Percentiles rank a stretch among this genome's conserved stretches.
phyloP scores from a whole-genome alignment of 1,140 invertebrate genomes.

The Solenopsis invicta region DNA sequence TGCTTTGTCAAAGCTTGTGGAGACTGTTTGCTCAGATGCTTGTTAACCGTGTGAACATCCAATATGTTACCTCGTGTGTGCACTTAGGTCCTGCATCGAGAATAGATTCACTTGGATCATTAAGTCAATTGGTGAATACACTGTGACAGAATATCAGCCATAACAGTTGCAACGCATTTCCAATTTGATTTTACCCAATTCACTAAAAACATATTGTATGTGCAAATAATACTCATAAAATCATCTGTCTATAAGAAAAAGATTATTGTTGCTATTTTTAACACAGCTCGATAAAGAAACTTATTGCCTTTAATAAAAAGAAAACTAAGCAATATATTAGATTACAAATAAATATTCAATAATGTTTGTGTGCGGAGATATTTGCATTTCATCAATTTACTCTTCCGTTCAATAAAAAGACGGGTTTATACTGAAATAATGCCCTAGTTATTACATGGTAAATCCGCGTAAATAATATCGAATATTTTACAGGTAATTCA shows the following conservation, averaged over 20 bases:
- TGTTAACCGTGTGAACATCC: conserved; percentile 77
- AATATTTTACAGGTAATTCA: not conserved
- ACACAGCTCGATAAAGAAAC: not conserved
- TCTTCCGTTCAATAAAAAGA: not conserved
- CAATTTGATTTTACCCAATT: not conserved
- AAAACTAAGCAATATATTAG: not conserved
- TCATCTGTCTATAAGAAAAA: not conserved
- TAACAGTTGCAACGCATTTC: conserved; percentile 25
- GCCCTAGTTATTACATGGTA: not conserved
- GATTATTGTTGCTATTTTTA: conserved; percentile 1
- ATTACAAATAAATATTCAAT: conserved; percentile 1
- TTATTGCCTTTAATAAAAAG: not conserved
- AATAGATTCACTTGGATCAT: conserved; percentile 77
- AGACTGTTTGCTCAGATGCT: conserved; percentile 77
- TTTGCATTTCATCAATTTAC: not conserved
- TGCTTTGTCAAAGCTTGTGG: conserved; percentile 72
- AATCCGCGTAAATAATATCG: not conserved
- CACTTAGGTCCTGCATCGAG: conserved; percentile 75
- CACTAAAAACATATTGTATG: not conserved
- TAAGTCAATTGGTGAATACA: conserved; percentile 76
- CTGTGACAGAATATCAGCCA: conserved; percentile 65
- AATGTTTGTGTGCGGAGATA: not conserved
- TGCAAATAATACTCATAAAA: not conserved
- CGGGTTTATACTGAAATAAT: not conserved
- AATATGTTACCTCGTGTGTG: conserved; percentile 76